Evolutionary conservation across 2,888 invertebrate genomes (phyloP), one percentile per base, ranked within the genome.

Genomic region (Synanthedon vespiformis): DNA sequence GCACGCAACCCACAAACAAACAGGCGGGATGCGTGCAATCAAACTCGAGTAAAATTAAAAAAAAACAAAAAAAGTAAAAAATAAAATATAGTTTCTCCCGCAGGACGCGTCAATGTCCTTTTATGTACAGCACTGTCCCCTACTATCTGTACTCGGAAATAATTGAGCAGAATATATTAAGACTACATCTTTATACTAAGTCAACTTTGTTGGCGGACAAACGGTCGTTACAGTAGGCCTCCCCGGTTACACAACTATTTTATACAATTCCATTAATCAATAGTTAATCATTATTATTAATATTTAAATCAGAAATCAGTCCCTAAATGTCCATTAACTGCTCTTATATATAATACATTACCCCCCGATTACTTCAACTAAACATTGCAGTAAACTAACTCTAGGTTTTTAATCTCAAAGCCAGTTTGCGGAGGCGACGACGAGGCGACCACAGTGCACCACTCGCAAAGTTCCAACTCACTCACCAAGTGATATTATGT

Each of bases 81-180:
- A 62, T 61, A 62, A 67, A 67, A 71, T 59, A 63, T 74, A 78
- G 74, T 70, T 74, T 58, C 74, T 76, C 78, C 72, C 72, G 55
- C 49, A n/a, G 58, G 60, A 67, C 69, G 34, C 13, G 71, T 67
- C 72, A 67, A 64, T 64, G 65, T 61, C 66, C 68, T 65, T 63
- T 34, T 34, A 34, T 34, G 67, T 68, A 53, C 11, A 27, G 27
- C 50, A 22, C 34, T 72, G 77, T 72, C 77, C 65, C 70, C 76
- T 18, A 16, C 16, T 79, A 74, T 71, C 75, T 75, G 75, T 74
- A 79, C 82, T 80, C 83, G 74, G 73, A 76, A 71, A 76, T 77
- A 74, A 85, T 86, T 86, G 86, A 86, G 86, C 86, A 85, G 75
- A 64, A 76, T 75, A 72, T 74, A 72, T 78, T 82, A 84, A 65